A percentile compares a stretch with the other conserved stretches of the same genome.
Evolutionary conservation across 1,140 invertebrate genomes (phyloP).

Genomic region (Papilio dardanus): DNA sequence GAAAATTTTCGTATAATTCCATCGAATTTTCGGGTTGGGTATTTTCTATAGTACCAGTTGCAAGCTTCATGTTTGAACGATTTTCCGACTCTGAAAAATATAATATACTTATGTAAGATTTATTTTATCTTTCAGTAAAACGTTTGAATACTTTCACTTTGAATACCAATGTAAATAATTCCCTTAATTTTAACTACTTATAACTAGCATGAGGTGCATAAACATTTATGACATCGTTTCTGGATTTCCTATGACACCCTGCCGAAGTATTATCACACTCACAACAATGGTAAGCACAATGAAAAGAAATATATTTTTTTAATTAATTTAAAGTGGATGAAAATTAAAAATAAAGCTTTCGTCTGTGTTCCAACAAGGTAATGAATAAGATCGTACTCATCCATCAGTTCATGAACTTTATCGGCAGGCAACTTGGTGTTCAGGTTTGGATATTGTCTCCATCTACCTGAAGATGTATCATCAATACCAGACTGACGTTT

Average conservation of each 20-base stretch:
- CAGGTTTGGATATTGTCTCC: conserved; percentile 67
- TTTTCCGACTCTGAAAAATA: conserved; percentile 73
- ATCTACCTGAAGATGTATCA: conserved; percentile 57
- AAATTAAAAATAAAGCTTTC: neutral
- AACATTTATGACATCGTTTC: no score
- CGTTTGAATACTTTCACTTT: neutral
- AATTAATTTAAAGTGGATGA: neutral
- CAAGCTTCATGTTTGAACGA: conserved; percentile 80
- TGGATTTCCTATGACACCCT: no score
- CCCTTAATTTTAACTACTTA: no score
- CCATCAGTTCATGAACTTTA: conserved; percentile 59
- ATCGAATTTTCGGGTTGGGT: conserved; percentile 71
- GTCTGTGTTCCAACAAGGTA: conserved; percentile 16
- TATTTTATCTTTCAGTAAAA: neutral
- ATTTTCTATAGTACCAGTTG: conserved; percentile 81
- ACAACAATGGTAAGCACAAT: no score
- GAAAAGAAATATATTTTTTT: no score
- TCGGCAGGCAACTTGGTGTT: conserved; percentile 51
- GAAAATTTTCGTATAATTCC: conserved; percentile 66
- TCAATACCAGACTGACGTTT: conserved; percentile 38
- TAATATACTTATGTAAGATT: neutral
- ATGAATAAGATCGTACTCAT: conserved; percentile 49
- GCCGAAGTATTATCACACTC: no score
- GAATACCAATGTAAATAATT: neutral
- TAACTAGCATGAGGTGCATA: no score